Percentiles rank a stretch among this genome's conserved stretches.
These are phyloP conservation scores for Terrapene triunguis DNA, from an alignment of 2,113 vertebrate genomes.

Conservation along the genomic window DNA sequence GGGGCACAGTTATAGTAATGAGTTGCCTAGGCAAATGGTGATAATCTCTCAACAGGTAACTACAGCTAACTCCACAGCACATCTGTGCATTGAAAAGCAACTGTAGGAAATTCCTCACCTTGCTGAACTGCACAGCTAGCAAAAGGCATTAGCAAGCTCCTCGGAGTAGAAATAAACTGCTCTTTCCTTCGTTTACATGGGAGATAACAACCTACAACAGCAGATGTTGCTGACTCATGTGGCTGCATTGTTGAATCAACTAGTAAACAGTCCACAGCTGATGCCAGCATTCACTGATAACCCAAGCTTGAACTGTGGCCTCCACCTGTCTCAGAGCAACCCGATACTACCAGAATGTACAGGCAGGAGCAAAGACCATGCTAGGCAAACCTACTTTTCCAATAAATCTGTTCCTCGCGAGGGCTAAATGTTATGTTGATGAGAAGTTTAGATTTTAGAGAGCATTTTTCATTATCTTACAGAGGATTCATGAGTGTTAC, in stretches of 20 bases:
- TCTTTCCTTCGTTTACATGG: background rate
- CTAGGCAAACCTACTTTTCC: background rate
- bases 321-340: background rate
- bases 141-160: background rate
- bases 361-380: background rate
- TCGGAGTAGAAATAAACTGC: background rate
- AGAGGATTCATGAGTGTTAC: background rate
- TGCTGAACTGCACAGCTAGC: background rate
- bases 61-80: rapidly evolving
- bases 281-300: background rate
- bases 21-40: rapidly evolving
- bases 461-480: background rate
- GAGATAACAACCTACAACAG: background rate
- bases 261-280: background rate
- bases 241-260: background rate
- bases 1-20: rapidly evolving
- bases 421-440: background rate
- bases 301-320: background rate
- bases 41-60: rapidly evolving
- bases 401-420: background rate
- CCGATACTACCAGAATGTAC: background rate
- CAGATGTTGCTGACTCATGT: background rate
- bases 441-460: background rate
- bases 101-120: constrained; percentile 9
- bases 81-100: background rate